Evolutionary conservation across 2,113 vertebrate species (phyloP).

Genomic region (Colaptes auratus): DNA sequence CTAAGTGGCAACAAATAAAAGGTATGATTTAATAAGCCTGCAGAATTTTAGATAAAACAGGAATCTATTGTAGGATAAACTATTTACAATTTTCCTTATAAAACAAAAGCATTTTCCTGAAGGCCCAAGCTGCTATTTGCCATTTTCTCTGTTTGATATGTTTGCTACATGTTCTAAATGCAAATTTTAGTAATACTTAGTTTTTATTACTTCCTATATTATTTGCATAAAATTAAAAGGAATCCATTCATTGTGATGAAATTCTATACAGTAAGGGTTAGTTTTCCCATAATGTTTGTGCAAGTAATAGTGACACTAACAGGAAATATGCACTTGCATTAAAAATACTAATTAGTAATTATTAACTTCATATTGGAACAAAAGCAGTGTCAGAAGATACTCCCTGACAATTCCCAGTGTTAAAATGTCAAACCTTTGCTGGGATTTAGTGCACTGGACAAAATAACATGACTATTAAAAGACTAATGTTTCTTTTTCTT

Average conservation of each 20-base stretch:
- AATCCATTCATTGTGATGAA: background rate
- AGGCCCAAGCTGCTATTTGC: background rate
- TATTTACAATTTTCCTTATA: background rate
- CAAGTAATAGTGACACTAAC: background rate
- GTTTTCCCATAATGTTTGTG: background rate
- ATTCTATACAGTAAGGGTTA: background rate
- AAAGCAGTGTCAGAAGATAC: background rate
- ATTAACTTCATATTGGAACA: background rate
- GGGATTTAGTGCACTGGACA: background rate
- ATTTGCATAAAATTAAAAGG: background rate
- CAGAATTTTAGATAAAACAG: background rate
- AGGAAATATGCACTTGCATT: background rate
- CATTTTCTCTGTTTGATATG: background rate
- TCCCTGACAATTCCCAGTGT: background rate
- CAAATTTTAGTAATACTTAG: background rate
- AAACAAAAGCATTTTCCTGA: background rate
- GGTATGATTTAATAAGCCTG: slow-evolving; percentile 29
- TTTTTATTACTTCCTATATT: background rate
- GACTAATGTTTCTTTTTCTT: background rate
- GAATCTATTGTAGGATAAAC: background rate
- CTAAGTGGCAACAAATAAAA: slow-evolving; percentile 19
- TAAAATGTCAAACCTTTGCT: background rate
- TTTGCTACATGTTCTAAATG: background rate
- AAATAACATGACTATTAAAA: background rate
- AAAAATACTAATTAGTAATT: background rate